Base-by-base conservation (phyloP, 2,113 vertebrate species). In the Eulemur macaco region DNA sequence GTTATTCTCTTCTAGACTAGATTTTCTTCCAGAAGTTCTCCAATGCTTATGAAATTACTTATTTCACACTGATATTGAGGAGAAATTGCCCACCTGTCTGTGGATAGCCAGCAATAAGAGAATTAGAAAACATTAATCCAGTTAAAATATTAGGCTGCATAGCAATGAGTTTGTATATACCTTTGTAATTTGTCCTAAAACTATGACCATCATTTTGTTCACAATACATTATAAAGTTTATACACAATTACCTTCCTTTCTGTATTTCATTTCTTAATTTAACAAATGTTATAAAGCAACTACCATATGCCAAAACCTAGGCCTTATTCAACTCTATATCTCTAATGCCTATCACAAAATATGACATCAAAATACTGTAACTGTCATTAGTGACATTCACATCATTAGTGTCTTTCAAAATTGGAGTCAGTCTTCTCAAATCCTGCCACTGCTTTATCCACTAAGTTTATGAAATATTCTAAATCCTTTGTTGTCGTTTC, bases 1-100 rank as follows among this genome's bases (percentile, higher is more conserved):
- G 5, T 66, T 69, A 76, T 77, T 82, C 29, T 63, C 12, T 45
- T 39, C 54, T 54, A 45, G 37, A 88, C 15, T 39, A 91, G 56
- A 27, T 86, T 66, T 94, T 83, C 13, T 78, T 92, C 64, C 15
- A 77, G 84, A 83, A 69, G n/a, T 90, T 92, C 50, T 86, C 52
- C 39, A 69, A 23, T 92, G 34, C 50, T 77, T 63, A 45, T 69
- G 25, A 91, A 84, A 37, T 77, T 13, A 60, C 34, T 52, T 50
- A 20, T 89, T 89, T 54, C 18, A 31, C 50, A 86, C 15, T 23
- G 80, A 83, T 56, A 56, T n/a, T 27, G 42, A 92, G 10, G 25
- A 92, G 8, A 82, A 82, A 86, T 27, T n/a, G 39, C 54, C 25
- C 82, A 5, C 2, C 17, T 25, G 25, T 60, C 58, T 60, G 58